Conservation (phyloP, 2,113 vertebrate genomes). For the Cyprinodon brontotheroides region DNA sequence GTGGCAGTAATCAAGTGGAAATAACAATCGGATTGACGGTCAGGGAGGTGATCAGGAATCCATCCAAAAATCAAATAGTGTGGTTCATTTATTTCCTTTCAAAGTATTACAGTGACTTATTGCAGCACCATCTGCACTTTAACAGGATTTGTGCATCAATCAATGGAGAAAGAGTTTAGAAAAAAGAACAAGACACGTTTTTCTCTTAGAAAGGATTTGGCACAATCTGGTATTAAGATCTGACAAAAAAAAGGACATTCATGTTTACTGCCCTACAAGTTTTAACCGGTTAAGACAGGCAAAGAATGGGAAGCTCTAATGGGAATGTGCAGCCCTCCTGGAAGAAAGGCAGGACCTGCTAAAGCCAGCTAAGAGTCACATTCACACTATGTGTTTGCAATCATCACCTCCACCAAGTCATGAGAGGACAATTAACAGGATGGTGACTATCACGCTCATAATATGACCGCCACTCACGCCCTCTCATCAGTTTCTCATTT, state of each 20-base stretch:
- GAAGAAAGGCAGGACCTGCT: slow-evolving; percentile 20
- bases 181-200: neutral
- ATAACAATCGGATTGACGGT: slow-evolving; percentile 63
- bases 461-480: neutral
- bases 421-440: slow-evolving; percentile 61
- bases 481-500: slow-evolving; percentile 59
- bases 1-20: slow-evolving; percentile 64
- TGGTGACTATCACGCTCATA: slow-evolving; percentile 39
- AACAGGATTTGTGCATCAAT: slow-evolving; percentile 26
- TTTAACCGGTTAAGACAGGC: slow-evolving; percentile 57
- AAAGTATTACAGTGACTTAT: slow-evolving; percentile 25
- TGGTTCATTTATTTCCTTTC: neutral
- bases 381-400: slow-evolving; percentile 33
- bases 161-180: slow-evolving; percentile 57
- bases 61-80: slow-evolving; percentile 40
- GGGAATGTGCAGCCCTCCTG: slow-evolving; percentile 57
- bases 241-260: slow-evolving; percentile 25
- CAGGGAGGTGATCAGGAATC: slow-evolving; percentile 57
- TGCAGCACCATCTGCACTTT: slow-evolving; percentile 45
- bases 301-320: slow-evolving; percentile 69
- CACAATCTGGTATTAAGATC: neutral
- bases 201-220: too few relatives aligned
- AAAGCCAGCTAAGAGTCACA: slow-evolving; percentile 5
- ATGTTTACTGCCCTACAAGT: slow-evolving; percentile 16
- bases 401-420: slow-evolving; percentile 33